Conservation (phyloP, 1,140 invertebrate genomes). For the Caenorhabditis tropicalis region DNA sequence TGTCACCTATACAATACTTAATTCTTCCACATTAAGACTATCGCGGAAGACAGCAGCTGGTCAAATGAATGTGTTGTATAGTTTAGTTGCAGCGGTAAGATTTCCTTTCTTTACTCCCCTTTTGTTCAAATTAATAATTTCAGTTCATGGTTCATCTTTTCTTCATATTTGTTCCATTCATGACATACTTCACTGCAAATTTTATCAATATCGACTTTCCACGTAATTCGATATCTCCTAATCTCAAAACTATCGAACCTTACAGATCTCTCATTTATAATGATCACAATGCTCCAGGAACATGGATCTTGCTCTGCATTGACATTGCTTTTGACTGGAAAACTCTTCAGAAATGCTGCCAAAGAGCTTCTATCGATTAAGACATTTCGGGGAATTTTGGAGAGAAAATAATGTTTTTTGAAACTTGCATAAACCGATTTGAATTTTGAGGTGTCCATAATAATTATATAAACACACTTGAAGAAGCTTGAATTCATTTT, state of each 20-base stretch:
- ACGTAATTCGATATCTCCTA: neutral
- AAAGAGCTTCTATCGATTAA: neutral
- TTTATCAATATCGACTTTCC: neutral
- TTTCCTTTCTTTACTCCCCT: too few species aligned
- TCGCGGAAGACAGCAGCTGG: neutral
- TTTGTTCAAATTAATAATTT: neutral
- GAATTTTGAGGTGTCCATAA: too few species aligned
- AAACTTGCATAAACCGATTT: too few species aligned
- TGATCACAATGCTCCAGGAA: neutral
- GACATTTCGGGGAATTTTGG: too few species aligned
- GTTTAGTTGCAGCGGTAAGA: neutral
- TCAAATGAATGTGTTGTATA: neutral
- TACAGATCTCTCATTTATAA: too few species aligned
- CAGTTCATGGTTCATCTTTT: neutral
- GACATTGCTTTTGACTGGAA: neutral
- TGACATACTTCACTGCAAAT: neutral
- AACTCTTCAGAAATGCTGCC: neutral
- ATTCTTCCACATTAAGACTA: neutral
- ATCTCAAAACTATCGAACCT: too few species aligned
- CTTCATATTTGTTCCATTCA: neutral
- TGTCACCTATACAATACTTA: neutral
- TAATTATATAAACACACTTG: too few species aligned
- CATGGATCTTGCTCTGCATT: neutral
- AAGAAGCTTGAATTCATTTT: too few species aligned
- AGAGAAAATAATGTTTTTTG: too few species aligned